phyloP scores from a whole-genome alignment of 2,888 invertebrate species.

The Euzetes globulus region DNA sequence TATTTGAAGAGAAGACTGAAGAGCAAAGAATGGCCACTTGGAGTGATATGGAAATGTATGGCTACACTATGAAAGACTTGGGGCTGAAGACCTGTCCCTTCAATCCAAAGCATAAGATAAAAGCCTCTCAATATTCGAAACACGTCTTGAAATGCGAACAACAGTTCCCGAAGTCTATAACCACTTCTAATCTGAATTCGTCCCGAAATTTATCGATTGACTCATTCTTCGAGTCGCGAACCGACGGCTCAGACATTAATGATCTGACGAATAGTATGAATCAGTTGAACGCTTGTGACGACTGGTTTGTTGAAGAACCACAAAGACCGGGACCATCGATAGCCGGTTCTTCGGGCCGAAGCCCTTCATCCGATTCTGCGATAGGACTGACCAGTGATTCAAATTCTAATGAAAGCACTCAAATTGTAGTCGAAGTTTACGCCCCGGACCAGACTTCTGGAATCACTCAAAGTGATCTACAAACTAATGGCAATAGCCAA shows the following conservation, averaged over 20 bases:
- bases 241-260: too few relatives aligned
- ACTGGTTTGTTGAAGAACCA: too few relatives aligned
- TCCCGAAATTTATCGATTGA: too few relatives aligned
- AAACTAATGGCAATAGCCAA: neutral
- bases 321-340: too few relatives aligned
- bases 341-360: too few relatives aligned
- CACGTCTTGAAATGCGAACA: slow-evolving; percentile 20
- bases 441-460: neutral
- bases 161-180: neutral
- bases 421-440: neutral
- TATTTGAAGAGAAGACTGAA: neutral
- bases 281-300: too few relatives aligned
- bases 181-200: neutral
- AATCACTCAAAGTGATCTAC: neutral
- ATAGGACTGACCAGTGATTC: neutral
- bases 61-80: neutral
- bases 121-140: neutral
- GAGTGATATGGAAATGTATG: too few relatives aligned
- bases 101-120: slow-evolving; percentile 10
- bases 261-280: too few relatives aligned
- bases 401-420: neutral
- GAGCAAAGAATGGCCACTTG: slow-evolving; percentile 9
- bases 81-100: slow-evolving; percentile 2
- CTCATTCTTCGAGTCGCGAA: too few relatives aligned
- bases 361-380: neutral